Evolutionary conservation across 2,797 vertebrate genomes (phyloP).

Genomic region (Lagorchestes hirsutus): DNA sequence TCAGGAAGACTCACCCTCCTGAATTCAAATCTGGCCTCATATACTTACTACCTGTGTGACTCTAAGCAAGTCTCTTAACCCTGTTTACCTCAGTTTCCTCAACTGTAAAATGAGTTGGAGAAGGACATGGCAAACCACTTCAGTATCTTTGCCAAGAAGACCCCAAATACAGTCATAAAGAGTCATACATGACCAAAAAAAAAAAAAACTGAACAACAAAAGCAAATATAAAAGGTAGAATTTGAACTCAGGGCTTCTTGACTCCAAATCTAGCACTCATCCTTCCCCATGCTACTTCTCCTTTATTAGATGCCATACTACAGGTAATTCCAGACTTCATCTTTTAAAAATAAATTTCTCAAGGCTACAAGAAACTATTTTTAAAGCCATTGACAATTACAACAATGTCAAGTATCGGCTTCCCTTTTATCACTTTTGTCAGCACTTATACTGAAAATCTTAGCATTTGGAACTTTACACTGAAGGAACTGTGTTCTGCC

Average conservation of each 20-base stretch:
- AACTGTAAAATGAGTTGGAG: background rate
- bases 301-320: background rate
- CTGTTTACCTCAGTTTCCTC: background rate
- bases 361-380: background rate
- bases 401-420: slow-evolving; percentile 9
- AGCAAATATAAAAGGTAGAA: background rate
- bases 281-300: background rate
- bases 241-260: background rate
- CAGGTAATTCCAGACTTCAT: background rate
- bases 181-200: background rate
- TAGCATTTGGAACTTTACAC: slow-evolving; percentile 14
- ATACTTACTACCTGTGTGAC: background rate
- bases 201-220: background rate
- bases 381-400: background rate
- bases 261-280: background rate
- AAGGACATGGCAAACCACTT: background rate
- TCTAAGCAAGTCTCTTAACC: background rate
- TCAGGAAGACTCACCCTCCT: background rate
- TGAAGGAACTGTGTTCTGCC: slow-evolving; percentile 47
- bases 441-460: slow-evolving; percentile 11
- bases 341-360: background rate
- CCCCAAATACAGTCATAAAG: background rate
- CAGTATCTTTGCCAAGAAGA: background rate
- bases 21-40: background rate
- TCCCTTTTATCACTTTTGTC: slow-evolving; percentile 37